A percentile compares a stretch with the other conserved stretches of the same genome.
phyloP scores from a whole-genome alignment of 2,113 vertebrate species.

The Cryptomyrus ogoouensis region DNA sequence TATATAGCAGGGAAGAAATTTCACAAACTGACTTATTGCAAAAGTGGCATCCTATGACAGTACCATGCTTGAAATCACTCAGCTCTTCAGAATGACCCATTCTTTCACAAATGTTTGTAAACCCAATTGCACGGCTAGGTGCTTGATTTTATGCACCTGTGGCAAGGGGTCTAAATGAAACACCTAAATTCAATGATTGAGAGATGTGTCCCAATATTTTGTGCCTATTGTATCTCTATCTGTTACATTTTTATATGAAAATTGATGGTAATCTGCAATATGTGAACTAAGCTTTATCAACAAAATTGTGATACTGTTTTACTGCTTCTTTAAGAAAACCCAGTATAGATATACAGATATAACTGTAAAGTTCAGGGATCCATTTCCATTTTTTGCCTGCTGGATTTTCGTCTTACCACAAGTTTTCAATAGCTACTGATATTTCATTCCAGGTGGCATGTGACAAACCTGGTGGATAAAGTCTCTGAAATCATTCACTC shows the following conservation, averaged over 20 bases:
- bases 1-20: too few species aligned
- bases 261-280: background rate
- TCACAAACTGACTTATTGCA: too few species aligned
- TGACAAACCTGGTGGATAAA: constrained; percentile 21
- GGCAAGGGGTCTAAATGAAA: background rate
- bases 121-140: background rate
- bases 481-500: constrained; percentile 34
- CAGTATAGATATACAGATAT: background rate
- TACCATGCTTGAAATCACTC: background rate
- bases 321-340: background rate
- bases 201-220: background rate
- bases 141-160: background rate
- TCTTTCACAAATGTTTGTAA: background rate
- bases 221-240: background rate
- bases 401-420: background rate
- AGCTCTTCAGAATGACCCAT: background rate
- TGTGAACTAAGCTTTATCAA: background rate
- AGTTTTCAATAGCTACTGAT: background rate
- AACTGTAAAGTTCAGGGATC: background rate
- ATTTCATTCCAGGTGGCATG: constrained; percentile 25
- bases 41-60: background rate
- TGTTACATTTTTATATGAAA: background rate
- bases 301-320: background rate
- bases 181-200: background rate
- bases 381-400: background rate